Evolutionary conservation across 2,888 invertebrate species (phyloP).

Genomic region (Hypercompe scribonia): DNA sequence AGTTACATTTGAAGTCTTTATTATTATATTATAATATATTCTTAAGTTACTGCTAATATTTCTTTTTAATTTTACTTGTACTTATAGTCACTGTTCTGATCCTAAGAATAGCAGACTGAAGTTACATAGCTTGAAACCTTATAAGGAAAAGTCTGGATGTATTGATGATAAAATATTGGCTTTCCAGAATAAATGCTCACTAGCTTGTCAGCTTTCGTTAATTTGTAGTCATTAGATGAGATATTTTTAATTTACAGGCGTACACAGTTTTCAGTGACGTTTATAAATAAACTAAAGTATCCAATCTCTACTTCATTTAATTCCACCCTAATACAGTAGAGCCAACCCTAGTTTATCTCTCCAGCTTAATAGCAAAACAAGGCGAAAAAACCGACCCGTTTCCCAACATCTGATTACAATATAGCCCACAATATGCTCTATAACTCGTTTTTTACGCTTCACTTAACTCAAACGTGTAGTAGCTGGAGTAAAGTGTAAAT

Average conservation of each 20-base stretch:
- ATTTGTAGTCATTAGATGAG: too few species aligned
- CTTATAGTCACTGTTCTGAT: too few species aligned
- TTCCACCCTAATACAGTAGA: slow-evolving; percentile 7
- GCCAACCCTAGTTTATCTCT: neutral
- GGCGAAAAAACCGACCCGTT: slow-evolving; percentile 1
- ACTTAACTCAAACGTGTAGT: slow-evolving; percentile 58
- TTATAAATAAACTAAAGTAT: neutral
- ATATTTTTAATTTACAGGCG: too few species aligned
- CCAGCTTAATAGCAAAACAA: slow-evolving; percentile 1
- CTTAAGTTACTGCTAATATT: too few species aligned
- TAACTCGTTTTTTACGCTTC: slow-evolving; percentile 59
- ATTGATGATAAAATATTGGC: too few species aligned
- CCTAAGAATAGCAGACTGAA: too few species aligned
- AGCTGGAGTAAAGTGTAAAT: slow-evolving; percentile 68
- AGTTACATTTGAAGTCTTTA: neutral
- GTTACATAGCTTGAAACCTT: too few species aligned
- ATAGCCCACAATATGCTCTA: slow-evolving; percentile 34
- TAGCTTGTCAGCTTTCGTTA: too few species aligned
- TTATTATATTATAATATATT: too few species aligned
- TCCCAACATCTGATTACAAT: slow-evolving; percentile 14
- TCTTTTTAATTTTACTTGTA: too few species aligned
- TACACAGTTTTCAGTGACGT: neutral
- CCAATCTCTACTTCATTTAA: neutral
- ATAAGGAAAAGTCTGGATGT: too few species aligned
- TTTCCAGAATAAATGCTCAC: too few species aligned